Evolutionary conservation across 2,113 vertebrate genomes (phyloP).

Genomic region (Psilopogon haemacephalus): DNA sequence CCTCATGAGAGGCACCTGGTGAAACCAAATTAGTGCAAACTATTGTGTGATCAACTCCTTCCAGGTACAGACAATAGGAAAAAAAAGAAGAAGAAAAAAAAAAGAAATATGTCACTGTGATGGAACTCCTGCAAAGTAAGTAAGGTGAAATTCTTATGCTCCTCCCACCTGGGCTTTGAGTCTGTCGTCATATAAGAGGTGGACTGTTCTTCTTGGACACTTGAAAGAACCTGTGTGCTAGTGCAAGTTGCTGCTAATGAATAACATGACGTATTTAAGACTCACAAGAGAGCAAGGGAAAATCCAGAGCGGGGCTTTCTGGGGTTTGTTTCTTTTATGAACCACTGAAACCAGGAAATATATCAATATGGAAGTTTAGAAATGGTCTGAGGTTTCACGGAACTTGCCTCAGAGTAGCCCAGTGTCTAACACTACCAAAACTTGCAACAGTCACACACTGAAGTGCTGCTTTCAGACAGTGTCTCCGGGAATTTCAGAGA

Average conservation of each 20-base stretch:
- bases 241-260: not conserved
- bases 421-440: not conserved
- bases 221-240: not conserved
- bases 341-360: constrained; percentile 49
- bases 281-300: constrained; percentile 39
- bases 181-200: not conserved
- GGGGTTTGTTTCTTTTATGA: constrained; percentile 60
- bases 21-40: not conserved
- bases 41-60: not conserved
- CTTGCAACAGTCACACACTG: constrained; percentile 12
- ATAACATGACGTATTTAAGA: not conserved
- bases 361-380: constrained; percentile 57
- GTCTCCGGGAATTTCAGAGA: constrained; percentile 43
- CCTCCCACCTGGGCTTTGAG: not conserved
- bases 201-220: not conserved
- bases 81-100: not conserved
- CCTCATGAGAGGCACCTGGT: not conserved
- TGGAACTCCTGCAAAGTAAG: not conserved
- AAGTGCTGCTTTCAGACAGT: constrained; percentile 28
- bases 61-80: not conserved
- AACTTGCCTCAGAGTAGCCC: constrained; percentile 48
- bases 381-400: constrained; percentile 28
- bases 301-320: constrained; percentile 60
- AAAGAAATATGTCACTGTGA: not conserved
- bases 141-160: not conserved